A percentile compares a stretch with the other conserved stretches of the same genome.
Conservation (phyloP, 2,888 invertebrate genomes). For the Scelioninae gen. 2 region DNA sequence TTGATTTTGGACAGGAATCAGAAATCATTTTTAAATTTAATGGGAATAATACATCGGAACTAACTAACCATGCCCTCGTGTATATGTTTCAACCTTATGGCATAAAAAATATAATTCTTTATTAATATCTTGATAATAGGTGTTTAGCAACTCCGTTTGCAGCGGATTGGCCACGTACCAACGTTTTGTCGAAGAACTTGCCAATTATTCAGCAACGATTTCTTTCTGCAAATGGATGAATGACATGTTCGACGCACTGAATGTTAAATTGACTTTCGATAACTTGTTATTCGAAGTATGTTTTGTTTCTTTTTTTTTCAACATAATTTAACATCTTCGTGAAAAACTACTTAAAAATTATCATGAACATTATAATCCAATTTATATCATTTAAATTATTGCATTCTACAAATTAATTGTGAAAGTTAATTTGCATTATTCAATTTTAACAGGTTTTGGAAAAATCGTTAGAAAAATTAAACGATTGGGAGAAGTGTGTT, state of each 20-base stretch:
- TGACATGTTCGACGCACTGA: too few species aligned
- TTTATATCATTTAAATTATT: too few species aligned
- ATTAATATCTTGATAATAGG: constrained; percentile 2
- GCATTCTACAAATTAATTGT: too few species aligned
- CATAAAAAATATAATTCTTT: neutral
- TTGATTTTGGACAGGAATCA: neutral
- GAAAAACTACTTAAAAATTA: neutral
- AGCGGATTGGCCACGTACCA: neutral
- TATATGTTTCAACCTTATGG: too few species aligned
- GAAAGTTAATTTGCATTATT: neutral
- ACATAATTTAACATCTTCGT: neutral
- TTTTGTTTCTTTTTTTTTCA: neutral
- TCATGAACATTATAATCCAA: neutral
- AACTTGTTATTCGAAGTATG: neutral
- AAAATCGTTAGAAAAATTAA: too few species aligned
- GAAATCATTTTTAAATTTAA: too few species aligned
- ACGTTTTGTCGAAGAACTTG: neutral
- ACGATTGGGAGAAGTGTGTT: too few species aligned
- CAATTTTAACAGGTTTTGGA: neutral
- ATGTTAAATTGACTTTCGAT: too few species aligned
- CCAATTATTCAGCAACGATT: too few species aligned
- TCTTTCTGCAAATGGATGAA: too few species aligned
- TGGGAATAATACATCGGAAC: too few species aligned
- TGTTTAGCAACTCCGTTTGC: constrained; percentile 7
- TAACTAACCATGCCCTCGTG: too few species aligned